Evolutionary conservation across 2,888 invertebrate species (phyloP).

Genomic region (Brachyptera putata): DNA sequence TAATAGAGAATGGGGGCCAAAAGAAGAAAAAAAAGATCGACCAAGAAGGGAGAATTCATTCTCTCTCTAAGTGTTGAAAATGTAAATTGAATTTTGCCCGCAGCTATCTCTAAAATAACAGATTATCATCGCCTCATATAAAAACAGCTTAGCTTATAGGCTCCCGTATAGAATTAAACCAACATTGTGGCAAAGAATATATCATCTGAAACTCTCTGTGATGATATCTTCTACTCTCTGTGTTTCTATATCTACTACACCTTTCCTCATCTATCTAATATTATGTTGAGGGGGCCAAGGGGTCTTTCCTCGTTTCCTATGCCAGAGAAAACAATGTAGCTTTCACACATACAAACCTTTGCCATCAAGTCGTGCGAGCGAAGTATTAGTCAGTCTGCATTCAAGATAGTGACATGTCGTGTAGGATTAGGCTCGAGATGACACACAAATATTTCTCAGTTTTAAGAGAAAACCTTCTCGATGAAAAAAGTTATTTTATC

Average conservation of each 20-base stretch:
- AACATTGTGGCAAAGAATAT: slow-evolving; percentile 41
- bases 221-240: slow-evolving; percentile 35
- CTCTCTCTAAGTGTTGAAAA: slow-evolving; percentile 44
- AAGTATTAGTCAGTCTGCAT: background rate
- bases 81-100: slow-evolving; percentile 41
- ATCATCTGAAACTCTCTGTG: slow-evolving; percentile 30
- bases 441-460: too few species aligned
- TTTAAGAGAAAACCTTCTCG: too few species aligned
- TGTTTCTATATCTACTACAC: slow-evolving; percentile 42
- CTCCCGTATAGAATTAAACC: slow-evolving; percentile 38
- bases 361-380: background rate
- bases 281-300: slow-evolving; percentile 11
- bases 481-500: background rate
- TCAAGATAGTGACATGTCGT: background rate
- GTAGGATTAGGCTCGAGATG: too few species aligned
- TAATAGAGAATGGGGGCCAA: slow-evolving; percentile 34
- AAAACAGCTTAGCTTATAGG: too few species aligned
- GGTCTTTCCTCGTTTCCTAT: slow-evolving; percentile 10
- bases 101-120: slow-evolving; percentile 36
- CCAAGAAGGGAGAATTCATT: too few species aligned
- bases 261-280: slow-evolving; percentile 39
- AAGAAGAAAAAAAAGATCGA: too few species aligned
- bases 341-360: slow-evolving; percentile 39
- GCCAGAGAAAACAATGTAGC: slow-evolving; percentile 43
- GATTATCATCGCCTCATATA: slow-evolving; percentile 35